Base-by-base conservation (phyloP, 37 sponge, comb jelly and placozoan species). In the Hexactinellida sp. region DNA sequence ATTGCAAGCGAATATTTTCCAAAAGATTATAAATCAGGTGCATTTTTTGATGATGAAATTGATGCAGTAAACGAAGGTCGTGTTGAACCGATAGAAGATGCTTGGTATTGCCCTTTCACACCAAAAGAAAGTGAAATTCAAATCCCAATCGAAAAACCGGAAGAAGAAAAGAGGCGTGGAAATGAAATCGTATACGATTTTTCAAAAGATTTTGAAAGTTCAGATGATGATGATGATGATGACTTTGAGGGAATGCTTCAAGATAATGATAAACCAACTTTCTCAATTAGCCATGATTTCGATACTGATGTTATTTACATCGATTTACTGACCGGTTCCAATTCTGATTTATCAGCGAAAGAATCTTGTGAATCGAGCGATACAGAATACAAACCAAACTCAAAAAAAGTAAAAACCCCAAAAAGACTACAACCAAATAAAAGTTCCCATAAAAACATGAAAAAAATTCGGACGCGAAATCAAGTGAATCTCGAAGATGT, bases 21-120 rank as follows among this genome's bases (percentile, higher is more conserved):
- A 10, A 25, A 23, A 7, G 3, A 10, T 63, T 63, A 21, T 10
- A 63, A 63, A n/a, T n/a, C 30, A 32, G 76, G 76, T 1, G 76
- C 76, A n/a, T 63, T 63, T 63, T 63, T 63, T 63, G 76, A 63
- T 63, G 76, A 63, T 23, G 76, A 63, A 63, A 63, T 63, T 7
- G 76, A 63, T 3, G 76, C 76, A 7, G 21, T 63, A 23, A 63
- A 63, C 3, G 76, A 63, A 28, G 76, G 76, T 7, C 21, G 30
- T 21, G 76, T 63, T 7, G 76, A 63, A 63, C 76, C 76, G 34
- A 63, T 63, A 23, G 76, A 63, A 28, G 76, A 63, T 63, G 76
- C 76, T 5, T 63, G 76, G 76, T 63, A 63, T n/a, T 7, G 28
- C 32, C 76, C 76, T 32, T 63, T 63, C 34, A 7, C 21, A 63